These are phyloP conservation scores for Hipposideros larvatus DNA, from an alignment of 2,797 vertebrate species.

Conservation along the genomic window DNA sequence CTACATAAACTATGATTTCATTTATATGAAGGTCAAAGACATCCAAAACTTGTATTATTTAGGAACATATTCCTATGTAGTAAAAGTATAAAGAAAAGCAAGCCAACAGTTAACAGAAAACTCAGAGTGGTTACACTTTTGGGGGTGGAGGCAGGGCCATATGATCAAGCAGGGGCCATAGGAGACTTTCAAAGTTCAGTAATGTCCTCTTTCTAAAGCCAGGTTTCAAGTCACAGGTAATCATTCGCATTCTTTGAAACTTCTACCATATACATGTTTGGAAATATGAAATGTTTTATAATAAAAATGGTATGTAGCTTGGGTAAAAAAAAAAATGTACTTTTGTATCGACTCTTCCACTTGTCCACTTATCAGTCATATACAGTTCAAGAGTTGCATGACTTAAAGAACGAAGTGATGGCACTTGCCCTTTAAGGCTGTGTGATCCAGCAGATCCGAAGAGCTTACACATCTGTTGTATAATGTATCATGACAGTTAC, in stretches of 20 bases:
- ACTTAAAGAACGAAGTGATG: neutral
- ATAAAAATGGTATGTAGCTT: neutral
- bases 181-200: neutral
- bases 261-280: neutral
- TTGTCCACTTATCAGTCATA: neutral
- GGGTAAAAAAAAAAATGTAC: neutral
- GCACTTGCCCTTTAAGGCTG: neutral
- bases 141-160: neutral
- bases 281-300: slow-evolving; percentile 7
- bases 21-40: neutral
- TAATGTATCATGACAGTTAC: neutral
- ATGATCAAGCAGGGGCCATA: neutral
- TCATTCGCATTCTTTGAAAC: neutral
- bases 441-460: neutral
- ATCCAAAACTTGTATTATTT: neutral
- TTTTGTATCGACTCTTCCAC: neutral
- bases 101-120: neutral
- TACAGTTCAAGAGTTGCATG: neutral
- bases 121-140: neutral
- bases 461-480: neutral
- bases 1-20: neutral
- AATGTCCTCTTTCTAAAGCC: neutral
- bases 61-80: neutral
- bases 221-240: neutral
- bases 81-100: neutral